Base-by-base conservation (phyloP, 2,113 vertebrate species). In the Malurus melanocephalus region DNA sequence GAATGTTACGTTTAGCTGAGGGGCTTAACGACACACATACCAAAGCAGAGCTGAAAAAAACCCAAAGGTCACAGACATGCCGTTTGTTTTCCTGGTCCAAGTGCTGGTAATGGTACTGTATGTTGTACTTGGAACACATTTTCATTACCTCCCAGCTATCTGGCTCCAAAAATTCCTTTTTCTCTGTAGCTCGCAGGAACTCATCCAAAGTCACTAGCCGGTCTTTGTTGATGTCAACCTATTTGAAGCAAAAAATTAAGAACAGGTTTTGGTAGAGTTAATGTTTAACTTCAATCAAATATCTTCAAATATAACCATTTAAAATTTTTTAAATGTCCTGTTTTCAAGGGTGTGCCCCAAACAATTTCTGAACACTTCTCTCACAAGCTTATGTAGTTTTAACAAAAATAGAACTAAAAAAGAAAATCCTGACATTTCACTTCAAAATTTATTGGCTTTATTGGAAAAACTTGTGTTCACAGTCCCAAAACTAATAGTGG, bases 61-160 rank as follows among this genome's bases (percentile, higher is more conserved):
- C 5, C 5, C 48, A 88, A 80, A 90, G 80, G 75, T 87, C 88
- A 79, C 38, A 92, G 62, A 49, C 43, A 19, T 30, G 76, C 86
- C 38, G 56, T 10, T 86, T 45, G 60, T 24, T 86, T 62, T 90
- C 80, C 74, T 65, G 80, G 46, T 80, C 42, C 77, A 23, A 84
- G 24, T 12, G 65, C 87, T 57, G 35, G 18, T 60, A 92, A 75
- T 6, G 82, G 48, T 45, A 76, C 43, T 17, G 10, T n/a, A 26
- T 53, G 76, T 90, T 90, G 65, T 68, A 88, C 75, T 80, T 88
- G 43, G 90, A 88, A 71, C 52, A 21, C 16, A 1, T 52, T 90
- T 42, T 12, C 49, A 80, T 98, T 95, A 99, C 99, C 98, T 99
- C 99, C 99, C 99, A 99, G 94, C 98, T 99, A n/a, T 99, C 99